Conservation (phyloP, 37 sponge, comb jelly and placozoan species). For the Cliona cf. orientalis region DNA sequence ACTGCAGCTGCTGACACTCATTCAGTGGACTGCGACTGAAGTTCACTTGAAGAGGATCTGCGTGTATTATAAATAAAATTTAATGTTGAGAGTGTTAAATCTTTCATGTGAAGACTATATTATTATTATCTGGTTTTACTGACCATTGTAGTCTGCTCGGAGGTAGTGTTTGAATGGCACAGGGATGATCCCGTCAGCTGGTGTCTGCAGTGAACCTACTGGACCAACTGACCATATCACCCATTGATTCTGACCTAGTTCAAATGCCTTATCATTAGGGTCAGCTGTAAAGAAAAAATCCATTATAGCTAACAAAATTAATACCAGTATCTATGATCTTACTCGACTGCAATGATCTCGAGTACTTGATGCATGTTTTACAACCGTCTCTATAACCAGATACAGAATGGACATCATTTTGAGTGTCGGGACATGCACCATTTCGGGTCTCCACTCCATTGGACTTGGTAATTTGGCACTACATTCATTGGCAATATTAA, state of each 20-base stretch:
- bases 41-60: background rate
- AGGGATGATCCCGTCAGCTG: background rate
- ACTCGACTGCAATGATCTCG: conserved; percentile 14
- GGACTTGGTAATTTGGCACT: too few relatives aligned
- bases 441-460: background rate
- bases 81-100: background rate
- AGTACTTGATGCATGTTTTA: conserved; percentile 17
- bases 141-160: conserved; percentile 1
- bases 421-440: conserved; percentile 36
- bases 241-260: background rate
- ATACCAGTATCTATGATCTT: background rate
- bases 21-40: conserved; percentile 2
- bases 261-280: background rate
- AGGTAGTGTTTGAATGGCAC: conserved; percentile 9
- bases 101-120: too few relatives aligned
- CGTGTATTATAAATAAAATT: background rate
- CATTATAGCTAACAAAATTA: background rate
- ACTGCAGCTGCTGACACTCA: background rate
- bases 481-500: too few relatives aligned
- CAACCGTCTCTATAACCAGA: background rate
- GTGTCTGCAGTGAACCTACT: conserved; percentile 4
- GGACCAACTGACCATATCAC: conserved; percentile 36
- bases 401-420: conserved; percentile 1
- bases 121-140: too few relatives aligned
- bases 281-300: background rate